Conservation (phyloP, 53 echinoderm and acorn worm genomes). For the Arbacia lixula region DNA sequence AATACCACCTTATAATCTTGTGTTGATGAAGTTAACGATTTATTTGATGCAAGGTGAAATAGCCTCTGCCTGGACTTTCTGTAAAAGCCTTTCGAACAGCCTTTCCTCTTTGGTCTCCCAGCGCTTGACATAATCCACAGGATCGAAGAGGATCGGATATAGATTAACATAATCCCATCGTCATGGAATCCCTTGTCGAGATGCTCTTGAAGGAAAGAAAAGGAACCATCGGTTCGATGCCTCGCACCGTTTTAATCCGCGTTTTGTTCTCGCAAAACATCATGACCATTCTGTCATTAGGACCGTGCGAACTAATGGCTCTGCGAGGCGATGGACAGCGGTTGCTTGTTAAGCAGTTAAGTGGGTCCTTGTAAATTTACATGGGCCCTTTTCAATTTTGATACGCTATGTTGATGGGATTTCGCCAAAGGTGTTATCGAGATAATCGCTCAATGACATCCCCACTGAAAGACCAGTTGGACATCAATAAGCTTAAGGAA, state of each 20-base stretch:
- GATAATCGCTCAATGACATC: constrained; percentile 13
- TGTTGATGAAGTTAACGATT: constrained; percentile 59
- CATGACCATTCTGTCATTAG: constrained; percentile 54
- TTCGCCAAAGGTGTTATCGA: constrained; percentile 27
- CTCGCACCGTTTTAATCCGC: background rate
- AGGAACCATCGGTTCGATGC: too few relatives aligned
- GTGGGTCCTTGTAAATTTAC: background rate
- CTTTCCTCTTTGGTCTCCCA: background rate
- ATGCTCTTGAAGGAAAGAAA: background rate
- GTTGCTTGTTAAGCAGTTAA: constrained; percentile 10
- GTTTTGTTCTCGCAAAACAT: constrained; percentile 2
- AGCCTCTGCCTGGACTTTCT: background rate
- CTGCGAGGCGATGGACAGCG: background rate
- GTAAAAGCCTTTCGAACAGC: background rate
- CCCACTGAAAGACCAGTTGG: too few relatives aligned
- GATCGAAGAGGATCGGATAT: constrained; percentile 25
- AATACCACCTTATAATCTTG: constrained; percentile 1
- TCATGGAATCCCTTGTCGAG: background rate
- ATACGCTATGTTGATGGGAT: constrained; percentile 59
- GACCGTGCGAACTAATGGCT: constrained; percentile 24
- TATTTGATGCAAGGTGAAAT: constrained; percentile 23
- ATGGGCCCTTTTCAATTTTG: constrained; percentile 9
- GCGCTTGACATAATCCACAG: constrained; percentile 14
- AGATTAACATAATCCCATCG: constrained; percentile 42
- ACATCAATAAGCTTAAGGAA: constrained; percentile 5